These are phyloP conservation scores for Psittacus erithacus DNA, from an alignment of 2,113 vertebrate genomes.

Conservation along the genomic window DNA sequence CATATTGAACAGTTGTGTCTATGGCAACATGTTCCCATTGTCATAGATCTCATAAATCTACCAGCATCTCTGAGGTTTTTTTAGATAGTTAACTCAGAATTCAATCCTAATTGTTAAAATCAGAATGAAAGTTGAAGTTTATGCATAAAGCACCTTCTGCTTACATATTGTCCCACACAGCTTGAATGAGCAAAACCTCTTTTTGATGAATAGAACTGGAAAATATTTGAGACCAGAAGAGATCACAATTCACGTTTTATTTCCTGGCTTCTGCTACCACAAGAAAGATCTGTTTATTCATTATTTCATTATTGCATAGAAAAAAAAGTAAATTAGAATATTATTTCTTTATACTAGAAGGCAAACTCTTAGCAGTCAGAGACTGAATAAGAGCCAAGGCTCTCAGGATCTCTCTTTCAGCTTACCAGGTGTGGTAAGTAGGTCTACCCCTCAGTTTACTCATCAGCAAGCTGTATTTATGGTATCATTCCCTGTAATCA, in stretches of 20 bases:
- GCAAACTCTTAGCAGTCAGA: not conserved
- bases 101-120: conserved; percentile 29
- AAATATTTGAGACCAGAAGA: not conserved
- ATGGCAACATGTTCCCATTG: conserved; percentile 72
- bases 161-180: not conserved
- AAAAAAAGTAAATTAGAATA: not conserved
- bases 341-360: not conserved
- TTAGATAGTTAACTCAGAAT: conserved; percentile 52
- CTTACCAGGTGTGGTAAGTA: not conserved
- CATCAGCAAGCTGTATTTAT: not conserved
- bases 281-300: not conserved
- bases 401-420: not conserved
- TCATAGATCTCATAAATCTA: conserved; percentile 47
- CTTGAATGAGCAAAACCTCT: not conserved
- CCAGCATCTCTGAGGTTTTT: conserved; percentile 2
- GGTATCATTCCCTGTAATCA: not conserved
- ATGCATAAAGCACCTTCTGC: not conserved
- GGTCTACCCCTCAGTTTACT: not conserved
- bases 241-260: not conserved
- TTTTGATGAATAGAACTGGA: not conserved
- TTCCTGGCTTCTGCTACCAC: not conserved
- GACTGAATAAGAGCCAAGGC: not conserved
- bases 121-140: conserved; percentile 43
- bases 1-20: conserved; percentile 68
- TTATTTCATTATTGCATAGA: not conserved